These are phyloP conservation scores for Notoglanidium macrostoma DNA, from an alignment of 2,797 vertebrate genomes.

Conservation along the genomic window DNA sequence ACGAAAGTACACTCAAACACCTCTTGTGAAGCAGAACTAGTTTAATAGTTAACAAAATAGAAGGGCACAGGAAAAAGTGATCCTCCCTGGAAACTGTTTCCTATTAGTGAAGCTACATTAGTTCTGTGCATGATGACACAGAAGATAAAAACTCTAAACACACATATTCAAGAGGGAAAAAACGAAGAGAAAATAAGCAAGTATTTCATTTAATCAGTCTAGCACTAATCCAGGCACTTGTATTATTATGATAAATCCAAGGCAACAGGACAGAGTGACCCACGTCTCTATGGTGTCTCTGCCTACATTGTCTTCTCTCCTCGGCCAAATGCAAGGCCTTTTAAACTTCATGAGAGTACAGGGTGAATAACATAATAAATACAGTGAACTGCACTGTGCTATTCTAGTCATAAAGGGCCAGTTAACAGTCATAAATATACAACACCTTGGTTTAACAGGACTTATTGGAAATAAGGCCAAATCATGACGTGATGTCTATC, in stretches of 20 bases:
- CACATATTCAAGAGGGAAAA: background rate
- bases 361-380: slow-evolving; percentile 14
- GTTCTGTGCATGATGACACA: slow-evolving; percentile 21
- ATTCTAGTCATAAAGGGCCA: background rate
- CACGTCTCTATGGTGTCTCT: slow-evolving; percentile 56
- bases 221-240: slow-evolving; percentile 59
- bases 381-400: no score
- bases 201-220: background rate
- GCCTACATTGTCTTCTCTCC: slow-evolving; percentile 11
- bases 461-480: background rate
- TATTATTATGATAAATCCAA: slow-evolving; percentile 71
- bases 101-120: slow-evolving; percentile 68
- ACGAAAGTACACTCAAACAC: slow-evolving; percentile 51
- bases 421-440: background rate
- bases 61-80: slow-evolving; percentile 26
- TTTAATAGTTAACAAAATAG: slow-evolving; percentile 79
- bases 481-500: background rate
- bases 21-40: slow-evolving; percentile 56
- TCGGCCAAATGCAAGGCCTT: slow-evolving; percentile 16
- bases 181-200: background rate
- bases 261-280: slow-evolving; percentile 70
- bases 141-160: background rate
- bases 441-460: background rate
- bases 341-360: slow-evolving; percentile 19
- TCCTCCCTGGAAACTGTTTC: slow-evolving; percentile 60